Conservation (phyloP, 2,888 invertebrate species). For the Gandaritis pyraliata region DNA sequence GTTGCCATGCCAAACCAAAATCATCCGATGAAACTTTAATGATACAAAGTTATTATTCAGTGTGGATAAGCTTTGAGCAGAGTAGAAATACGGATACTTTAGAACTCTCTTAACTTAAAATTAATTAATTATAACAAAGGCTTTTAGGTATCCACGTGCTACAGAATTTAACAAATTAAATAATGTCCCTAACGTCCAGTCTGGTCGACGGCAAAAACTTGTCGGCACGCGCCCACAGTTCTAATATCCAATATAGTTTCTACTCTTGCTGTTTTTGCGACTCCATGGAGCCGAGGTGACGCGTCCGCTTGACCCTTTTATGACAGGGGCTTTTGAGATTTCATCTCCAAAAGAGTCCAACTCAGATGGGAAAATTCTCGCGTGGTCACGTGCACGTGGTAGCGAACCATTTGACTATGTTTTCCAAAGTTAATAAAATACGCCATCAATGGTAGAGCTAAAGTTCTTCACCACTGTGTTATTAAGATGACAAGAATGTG, state of each 20-base stretch:
- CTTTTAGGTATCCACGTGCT: neutral
- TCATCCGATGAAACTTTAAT: too few species aligned
- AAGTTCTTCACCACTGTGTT: neutral
- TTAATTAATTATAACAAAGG: slow-evolving; percentile 17
- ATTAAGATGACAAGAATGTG: slow-evolving; percentile 18
- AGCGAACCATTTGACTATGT: neutral
- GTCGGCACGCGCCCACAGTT: slow-evolving; percentile 77
- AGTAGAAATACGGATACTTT: too few species aligned
- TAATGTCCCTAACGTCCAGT: slow-evolving; percentile 52
- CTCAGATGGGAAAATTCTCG: neutral
- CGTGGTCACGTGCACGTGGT: neutral
- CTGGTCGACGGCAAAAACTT: slow-evolving; percentile 61
- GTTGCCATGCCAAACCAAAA: too few species aligned
- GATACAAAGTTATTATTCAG: too few species aligned
- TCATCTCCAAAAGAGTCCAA: slow-evolving; percentile 5
- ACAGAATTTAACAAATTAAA: slow-evolving; percentile 63
- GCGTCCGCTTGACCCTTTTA: slow-evolving; percentile 80
- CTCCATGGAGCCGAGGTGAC: slow-evolving; percentile 59
- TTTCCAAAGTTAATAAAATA: too few species aligned
- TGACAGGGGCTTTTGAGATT: slow-evolving; percentile 66
- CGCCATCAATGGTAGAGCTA: neutral
- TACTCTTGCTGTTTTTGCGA: slow-evolving; percentile 72
- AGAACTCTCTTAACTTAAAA: neutral
- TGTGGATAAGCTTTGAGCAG: too few species aligned
- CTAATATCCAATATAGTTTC: slow-evolving; percentile 83